Evolutionary conservation across 1,140 invertebrate species (phyloP).

Genomic region (Belonocnema kinseyi): DNA sequence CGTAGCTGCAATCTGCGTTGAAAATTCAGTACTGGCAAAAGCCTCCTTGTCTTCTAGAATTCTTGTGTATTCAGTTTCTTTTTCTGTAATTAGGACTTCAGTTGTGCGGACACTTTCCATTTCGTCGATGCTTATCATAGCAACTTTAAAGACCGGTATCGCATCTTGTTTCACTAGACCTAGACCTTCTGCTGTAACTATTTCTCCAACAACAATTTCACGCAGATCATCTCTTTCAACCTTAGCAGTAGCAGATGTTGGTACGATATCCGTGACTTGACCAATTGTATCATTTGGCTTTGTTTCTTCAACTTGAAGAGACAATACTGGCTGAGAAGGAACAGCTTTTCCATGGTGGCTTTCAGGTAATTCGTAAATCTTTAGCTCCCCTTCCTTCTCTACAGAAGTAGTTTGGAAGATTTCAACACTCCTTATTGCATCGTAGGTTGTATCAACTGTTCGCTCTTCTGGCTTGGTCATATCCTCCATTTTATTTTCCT

Average conservation of each 20-base stretch:
- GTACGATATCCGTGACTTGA: slow-evolving; percentile 67
- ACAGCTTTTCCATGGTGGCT: slow-evolving; percentile 75
- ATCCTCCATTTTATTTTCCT: slow-evolving; percentile 71
- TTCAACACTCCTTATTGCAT: slow-evolving; percentile 73
- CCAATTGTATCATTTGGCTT: slow-evolving; percentile 74
- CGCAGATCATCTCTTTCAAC: slow-evolving; percentile 70
- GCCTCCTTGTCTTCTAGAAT: slow-evolving; percentile 61
- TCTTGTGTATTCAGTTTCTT: slow-evolving; percentile 69
- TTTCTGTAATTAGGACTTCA: slow-evolving; percentile 74
- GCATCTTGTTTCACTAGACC: slow-evolving; percentile 56
- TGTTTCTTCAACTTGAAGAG: slow-evolving; percentile 79
- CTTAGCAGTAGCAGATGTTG: slow-evolving; percentile 70
- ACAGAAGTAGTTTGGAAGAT: slow-evolving; percentile 75
- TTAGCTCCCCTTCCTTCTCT: slow-evolving; percentile 78
- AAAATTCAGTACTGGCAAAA: slow-evolving; percentile 72
- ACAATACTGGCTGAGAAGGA: slow-evolving; percentile 75
- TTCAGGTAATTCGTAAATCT: slow-evolving; percentile 75
- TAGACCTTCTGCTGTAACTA: slow-evolving; percentile 74
- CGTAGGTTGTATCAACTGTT: slow-evolving; percentile 67
- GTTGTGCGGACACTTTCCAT: slow-evolving; percentile 76
- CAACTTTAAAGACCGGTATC: slow-evolving; percentile 70
- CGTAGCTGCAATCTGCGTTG: slow-evolving; percentile 73
- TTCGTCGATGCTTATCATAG: slow-evolving; percentile 72
- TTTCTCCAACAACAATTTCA: slow-evolving; percentile 77
- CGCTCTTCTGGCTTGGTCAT: slow-evolving; percentile 62